Percentiles rank a stretch among this genome's conserved stretches.
Evolutionary conservation across 1,140 invertebrate species (phyloP).

Genomic region (Glomeris maerens): DNA sequence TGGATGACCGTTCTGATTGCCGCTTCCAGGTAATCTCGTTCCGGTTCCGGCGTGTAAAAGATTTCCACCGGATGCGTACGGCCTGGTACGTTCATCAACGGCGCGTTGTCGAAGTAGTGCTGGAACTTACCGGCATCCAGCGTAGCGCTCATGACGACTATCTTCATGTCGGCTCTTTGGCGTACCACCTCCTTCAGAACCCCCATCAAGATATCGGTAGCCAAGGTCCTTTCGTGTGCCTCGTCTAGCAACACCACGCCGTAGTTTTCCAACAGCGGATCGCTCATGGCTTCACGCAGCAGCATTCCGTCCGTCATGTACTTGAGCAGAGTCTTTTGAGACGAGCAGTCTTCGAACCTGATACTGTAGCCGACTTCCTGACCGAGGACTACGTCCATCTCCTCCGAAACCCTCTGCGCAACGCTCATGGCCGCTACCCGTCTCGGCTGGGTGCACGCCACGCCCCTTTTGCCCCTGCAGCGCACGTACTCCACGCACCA

Average conservation of each 20-base stretch:
- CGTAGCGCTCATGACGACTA: constrained; percentile 99
- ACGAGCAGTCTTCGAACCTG: constrained; percentile 98
- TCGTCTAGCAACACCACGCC: constrained; percentile 81
- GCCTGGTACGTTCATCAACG: constrained; percentile 95
- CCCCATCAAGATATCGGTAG: constrained; percentile 98
- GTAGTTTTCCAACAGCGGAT: constrained; percentile 92
- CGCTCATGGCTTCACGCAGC: constrained; percentile 95
- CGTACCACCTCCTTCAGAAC: constrained; percentile 94
- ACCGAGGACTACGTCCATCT: constrained; percentile 95
- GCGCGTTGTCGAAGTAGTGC: constrained; percentile 96
- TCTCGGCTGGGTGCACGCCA: constrained; percentile 94
- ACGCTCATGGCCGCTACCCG: constrained; percentile 98
- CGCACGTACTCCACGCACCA: constrained; percentile 85
- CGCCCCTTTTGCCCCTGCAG: constrained; percentile 56
- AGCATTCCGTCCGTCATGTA: constrained; percentile 99
- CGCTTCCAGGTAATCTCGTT: constrained; percentile 95
- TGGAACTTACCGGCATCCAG: constrained; percentile 99
- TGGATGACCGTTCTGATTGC: constrained; percentile 97
- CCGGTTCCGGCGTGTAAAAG: constrained; percentile 97
- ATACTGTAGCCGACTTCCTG: constrained; percentile 99
- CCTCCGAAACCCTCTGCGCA: constrained; percentile 92
- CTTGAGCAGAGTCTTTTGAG: constrained; percentile 75
- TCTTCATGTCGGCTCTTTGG: constrained; percentile 82
- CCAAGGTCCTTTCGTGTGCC: constrained; percentile 95
- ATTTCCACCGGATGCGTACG: constrained; percentile 95